Percentiles rank a stretch among this genome's conserved stretches.
Conservation (phyloP, 2,797 vertebrate genomes). For the Melanotaenia pygmaea region DNA sequence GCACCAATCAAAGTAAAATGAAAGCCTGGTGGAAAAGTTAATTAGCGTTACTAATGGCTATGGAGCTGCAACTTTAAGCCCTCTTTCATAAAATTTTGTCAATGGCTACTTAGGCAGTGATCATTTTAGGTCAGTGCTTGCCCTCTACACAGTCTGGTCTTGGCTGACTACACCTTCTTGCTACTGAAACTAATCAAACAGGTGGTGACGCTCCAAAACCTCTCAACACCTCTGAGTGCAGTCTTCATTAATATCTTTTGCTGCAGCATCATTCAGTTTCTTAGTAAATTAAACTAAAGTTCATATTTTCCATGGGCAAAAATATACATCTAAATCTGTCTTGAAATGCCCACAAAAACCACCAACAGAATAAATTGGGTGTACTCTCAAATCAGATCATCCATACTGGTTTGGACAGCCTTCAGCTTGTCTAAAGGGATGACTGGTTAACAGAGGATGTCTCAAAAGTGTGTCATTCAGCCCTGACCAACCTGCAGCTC, state of each 20-base stretch:
- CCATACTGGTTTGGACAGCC: too few species aligned
- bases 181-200: constrained; percentile 43
- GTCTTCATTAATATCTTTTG: constrained; percentile 3
- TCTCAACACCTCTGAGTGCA: neutral
- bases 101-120: constrained; percentile 34
- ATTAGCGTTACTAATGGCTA: constrained; percentile 56
- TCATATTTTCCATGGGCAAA: neutral
- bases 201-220: constrained; percentile 35
- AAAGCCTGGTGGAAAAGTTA: constrained; percentile 49
- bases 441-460: too few species aligned
- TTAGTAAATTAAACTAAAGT: neutral
- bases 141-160: constrained; percentile 19
- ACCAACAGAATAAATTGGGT: neutral
- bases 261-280: neutral
- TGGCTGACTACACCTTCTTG: constrained; percentile 34
- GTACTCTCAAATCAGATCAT: neutral
- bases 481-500: too few species aligned
- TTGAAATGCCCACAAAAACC: neutral
- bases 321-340: neutral
- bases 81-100: constrained; percentile 62
- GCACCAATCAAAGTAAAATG: constrained; percentile 51
- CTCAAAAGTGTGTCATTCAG: too few species aligned
- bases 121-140: constrained; percentile 28
- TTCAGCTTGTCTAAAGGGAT: too few species aligned
- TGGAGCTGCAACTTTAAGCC: constrained; percentile 39